Conservation (phyloP, 2,113 vertebrate species). For the Siniperca chuatsi region DNA sequence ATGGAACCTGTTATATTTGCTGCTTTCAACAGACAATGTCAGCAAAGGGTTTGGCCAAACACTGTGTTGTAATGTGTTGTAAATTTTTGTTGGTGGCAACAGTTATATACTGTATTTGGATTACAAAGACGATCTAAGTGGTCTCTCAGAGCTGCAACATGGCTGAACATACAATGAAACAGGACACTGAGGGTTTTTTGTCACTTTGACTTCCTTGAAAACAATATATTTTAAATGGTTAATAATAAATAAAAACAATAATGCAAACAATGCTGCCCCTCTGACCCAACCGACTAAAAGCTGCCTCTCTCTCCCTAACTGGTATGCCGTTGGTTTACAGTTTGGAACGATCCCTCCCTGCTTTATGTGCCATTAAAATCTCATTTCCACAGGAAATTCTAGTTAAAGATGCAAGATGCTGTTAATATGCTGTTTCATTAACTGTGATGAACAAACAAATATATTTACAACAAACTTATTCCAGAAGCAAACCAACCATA, state of each 20-base stretch:
- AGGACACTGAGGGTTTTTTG: too few relatives aligned
- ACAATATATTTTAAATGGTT: too few relatives aligned
- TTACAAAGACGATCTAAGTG: not conserved
- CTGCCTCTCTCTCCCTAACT: too few relatives aligned
- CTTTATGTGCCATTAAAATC: not conserved
- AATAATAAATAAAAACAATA: too few relatives aligned
- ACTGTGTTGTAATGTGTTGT: not conserved
- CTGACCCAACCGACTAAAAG: not conserved
- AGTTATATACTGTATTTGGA: not conserved
- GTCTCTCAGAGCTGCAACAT: not conserved
- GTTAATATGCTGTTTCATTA: not conserved
- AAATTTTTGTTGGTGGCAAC: not conserved
- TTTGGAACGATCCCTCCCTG: too few relatives aligned
- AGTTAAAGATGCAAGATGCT: not conserved
- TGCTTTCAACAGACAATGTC: not conserved
- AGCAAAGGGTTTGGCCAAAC: not conserved
- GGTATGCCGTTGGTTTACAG: not conserved
- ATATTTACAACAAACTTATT: not conserved
- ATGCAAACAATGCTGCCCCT: not conserved
- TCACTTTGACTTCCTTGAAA: not conserved
- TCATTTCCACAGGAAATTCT: not conserved
- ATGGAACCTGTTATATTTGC: not conserved
- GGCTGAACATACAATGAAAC: not conserved
- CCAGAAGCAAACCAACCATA: not conserved
- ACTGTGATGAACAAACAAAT: not conserved